Conservation (phyloP, 2,888 invertebrate species). For the Morpho achilles region DNA sequence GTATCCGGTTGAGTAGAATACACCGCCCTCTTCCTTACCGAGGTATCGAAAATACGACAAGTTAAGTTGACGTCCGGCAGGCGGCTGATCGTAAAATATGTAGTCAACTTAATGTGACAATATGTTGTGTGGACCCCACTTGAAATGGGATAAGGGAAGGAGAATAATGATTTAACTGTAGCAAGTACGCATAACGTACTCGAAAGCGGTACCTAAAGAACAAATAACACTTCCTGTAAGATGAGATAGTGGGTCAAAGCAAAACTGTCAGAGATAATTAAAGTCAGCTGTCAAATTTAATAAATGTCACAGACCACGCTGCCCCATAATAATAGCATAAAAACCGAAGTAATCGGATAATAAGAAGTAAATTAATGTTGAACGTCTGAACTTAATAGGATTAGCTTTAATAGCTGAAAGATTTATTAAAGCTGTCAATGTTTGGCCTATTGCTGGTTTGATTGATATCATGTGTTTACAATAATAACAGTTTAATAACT, state of each 20-base stretch:
- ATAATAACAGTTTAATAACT: slow-evolving; percentile 25
- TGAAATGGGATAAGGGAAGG: too few species aligned
- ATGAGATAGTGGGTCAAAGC: too few species aligned
- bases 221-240: neutral
- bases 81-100: too few species aligned
- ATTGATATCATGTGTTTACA: slow-evolving; percentile 24
- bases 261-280: neutral
- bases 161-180: too few species aligned
- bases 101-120: too few species aligned
- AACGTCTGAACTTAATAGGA: slow-evolving; percentile 25
- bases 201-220: too few species aligned
- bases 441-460: slow-evolving; percentile 25
- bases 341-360: slow-evolving; percentile 10
- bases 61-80: too few species aligned
- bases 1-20: too few species aligned
- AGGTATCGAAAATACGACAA: too few species aligned
- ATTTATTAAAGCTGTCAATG: slow-evolving; percentile 31
- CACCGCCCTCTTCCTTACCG: too few species aligned
- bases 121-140: too few species aligned
- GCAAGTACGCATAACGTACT: too few species aligned
- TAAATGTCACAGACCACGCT: neutral
- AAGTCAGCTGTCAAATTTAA: neutral
- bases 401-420: slow-evolving; percentile 25
- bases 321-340: neutral
- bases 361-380: slow-evolving; percentile 22